Evolutionary conservation across 2,113 vertebrate species (phyloP).

Genomic region (Halichoerus grypus): DNA sequence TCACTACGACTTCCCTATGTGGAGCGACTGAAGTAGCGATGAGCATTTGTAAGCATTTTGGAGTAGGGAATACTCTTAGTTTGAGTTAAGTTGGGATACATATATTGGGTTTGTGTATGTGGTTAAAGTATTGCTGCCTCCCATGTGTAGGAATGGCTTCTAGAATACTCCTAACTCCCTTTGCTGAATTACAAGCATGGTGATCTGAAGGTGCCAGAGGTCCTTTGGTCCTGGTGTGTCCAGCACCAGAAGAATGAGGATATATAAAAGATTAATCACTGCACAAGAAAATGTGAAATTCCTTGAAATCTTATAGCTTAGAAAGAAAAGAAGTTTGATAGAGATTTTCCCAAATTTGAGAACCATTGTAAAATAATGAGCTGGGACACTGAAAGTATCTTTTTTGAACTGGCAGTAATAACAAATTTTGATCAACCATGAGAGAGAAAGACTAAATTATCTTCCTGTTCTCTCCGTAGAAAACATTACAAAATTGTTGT

Average conservation of each 20-base stretch:
- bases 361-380: slow-evolving; percentile 33
- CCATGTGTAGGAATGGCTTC: background rate
- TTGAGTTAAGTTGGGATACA: background rate
- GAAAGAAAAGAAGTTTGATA: background rate
- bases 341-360: background rate
- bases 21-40: background rate
- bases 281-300: background rate
- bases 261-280: background rate
- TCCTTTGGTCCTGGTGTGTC: background rate
- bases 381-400: background rate
- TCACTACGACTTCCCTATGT: background rate
- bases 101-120: background rate
- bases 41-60: background rate
- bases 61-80: background rate
- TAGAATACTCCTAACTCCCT: background rate
- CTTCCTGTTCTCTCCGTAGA: slow-evolving; percentile 1
- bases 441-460: slow-evolving; percentile 22
- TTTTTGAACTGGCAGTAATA: slow-evolving; percentile 6
- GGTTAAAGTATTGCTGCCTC: background rate
- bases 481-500: background rate
- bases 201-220: background rate
- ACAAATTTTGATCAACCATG: background rate
- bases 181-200: background rate
- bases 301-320: background rate
- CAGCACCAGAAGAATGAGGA: background rate